Evolutionary conservation across 2,113 vertebrate species (phyloP).

Genomic region (Smithornis capensis): DNA sequence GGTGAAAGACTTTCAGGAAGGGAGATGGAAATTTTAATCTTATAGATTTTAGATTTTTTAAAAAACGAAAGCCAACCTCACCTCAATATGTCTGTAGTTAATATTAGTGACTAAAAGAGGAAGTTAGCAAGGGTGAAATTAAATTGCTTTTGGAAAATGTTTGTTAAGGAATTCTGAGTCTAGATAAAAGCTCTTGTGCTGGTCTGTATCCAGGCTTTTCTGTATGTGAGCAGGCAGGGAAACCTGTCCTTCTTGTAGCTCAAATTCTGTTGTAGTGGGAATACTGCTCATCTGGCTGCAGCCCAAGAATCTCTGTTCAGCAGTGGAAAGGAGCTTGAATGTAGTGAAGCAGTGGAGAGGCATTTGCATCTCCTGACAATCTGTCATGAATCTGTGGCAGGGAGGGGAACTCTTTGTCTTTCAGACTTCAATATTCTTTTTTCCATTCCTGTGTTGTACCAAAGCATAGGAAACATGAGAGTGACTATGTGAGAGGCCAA

Average conservation of each 20-base stretch:
- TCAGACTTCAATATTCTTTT: background rate
- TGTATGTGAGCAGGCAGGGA: background rate
- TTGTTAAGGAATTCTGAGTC: background rate
- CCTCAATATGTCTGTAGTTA: background rate
- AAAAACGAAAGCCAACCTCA: background rate
- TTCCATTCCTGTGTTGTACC: background rate
- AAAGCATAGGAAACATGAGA: background rate
- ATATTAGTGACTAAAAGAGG: background rate
- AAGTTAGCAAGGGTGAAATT: background rate
- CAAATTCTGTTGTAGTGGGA: background rate
- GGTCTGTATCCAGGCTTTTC: background rate
- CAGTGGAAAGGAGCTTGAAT: background rate
- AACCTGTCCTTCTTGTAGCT: background rate
- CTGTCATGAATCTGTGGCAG: background rate
- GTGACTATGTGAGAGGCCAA: background rate
- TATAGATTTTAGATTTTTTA: background rate
- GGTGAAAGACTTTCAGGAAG: background rate
- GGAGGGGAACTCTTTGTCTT: background rate
- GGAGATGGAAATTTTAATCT: background rate
- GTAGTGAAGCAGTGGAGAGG: background rate
- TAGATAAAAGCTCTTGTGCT: background rate
- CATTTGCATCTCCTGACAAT: background rate
- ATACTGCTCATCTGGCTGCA: background rate
- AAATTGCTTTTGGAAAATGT: background rate
- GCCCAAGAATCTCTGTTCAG: background rate